Percentiles rank a stretch among this genome's conserved stretches.
Evolutionary conservation across 1,140 invertebrate genomes (phyloP).

Genomic region (Aphaenogaster ashmeadi): DNA sequence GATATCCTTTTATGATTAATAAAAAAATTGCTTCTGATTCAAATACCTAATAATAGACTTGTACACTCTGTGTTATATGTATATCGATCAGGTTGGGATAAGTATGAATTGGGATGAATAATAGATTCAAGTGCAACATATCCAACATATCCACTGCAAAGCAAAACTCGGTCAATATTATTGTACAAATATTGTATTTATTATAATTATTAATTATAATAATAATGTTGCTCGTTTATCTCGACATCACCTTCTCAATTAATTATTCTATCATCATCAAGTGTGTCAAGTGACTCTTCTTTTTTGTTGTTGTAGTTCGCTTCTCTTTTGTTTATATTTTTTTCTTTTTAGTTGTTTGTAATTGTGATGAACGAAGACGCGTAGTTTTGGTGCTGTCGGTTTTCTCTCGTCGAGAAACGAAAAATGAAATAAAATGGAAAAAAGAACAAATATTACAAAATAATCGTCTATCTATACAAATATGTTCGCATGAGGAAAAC

Average conservation of each 20-base stretch:
- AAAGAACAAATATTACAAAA: slow-evolving; percentile 49
- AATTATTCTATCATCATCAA: slow-evolving; percentile 40
- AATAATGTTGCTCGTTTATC: slow-evolving; percentile 84
- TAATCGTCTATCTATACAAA: slow-evolving; percentile 63
- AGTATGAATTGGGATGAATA: slow-evolving; percentile 64
- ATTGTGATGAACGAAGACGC: slow-evolving; percentile 73
- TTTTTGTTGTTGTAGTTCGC: slow-evolving; percentile 75
- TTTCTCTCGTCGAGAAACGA: slow-evolving; percentile 57
- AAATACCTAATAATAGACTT: not conserved
- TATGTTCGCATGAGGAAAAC: slow-evolving; percentile 73
- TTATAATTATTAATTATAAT: slow-evolving; percentile 87
- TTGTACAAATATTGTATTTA: slow-evolving; percentile 87
- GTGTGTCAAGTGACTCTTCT: slow-evolving; percentile 29
- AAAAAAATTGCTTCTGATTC: not conserved
- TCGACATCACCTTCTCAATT: slow-evolving; percentile 80
- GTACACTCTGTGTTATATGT: not conserved
- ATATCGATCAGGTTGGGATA: slow-evolving; percentile 69
- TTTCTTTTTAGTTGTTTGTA: slow-evolving; percentile 68
- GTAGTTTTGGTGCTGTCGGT: slow-evolving; percentile 50
- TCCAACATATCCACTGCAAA: slow-evolving; percentile 78
- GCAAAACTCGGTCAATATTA: slow-evolving; percentile 83
- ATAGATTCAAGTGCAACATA: slow-evolving; percentile 51
- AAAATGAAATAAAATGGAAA: slow-evolving; percentile 9
- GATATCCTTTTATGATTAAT: not conserved
- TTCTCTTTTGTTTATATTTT: slow-evolving; percentile 70